Base-by-base conservation (phyloP, 2,797 vertebrate species). In the Tenualosa thibaudeaui region DNA sequence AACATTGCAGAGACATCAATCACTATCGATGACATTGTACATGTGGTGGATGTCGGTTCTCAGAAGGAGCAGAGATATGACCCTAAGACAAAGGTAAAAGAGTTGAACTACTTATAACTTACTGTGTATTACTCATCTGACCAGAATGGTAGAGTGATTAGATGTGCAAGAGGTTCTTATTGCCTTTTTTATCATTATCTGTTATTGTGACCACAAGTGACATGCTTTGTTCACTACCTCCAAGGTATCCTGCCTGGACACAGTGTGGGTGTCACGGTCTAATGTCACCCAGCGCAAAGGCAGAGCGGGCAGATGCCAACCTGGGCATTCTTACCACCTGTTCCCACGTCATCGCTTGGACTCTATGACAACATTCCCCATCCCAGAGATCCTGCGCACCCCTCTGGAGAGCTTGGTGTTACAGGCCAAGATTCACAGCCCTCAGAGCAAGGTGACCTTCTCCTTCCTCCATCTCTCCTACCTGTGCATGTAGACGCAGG, bases 1-100 rank as follows among this genome's bases (percentile, higher is more conserved):
- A 99, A 99, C 91, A 98, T 99, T 0, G 98, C 98, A 0, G 98
- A 99, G 93, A 99, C 98, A 0, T 98, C 98, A 82, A 96, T 99
- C 93, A 99, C 98, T 13, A 97, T 99, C 83, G 96, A 99, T 0
- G 98, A 99, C 91, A 97, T 99, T 0, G 98, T 99, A 46, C 97
- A 99, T 0, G 98, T 99, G 82, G 96, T 99, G 87, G 97, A 99
- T 91, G 92, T 95, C 0, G 98, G 98, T 82, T 96, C 95, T 46
- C 98, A 99, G 87, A 99, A 99, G 88, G 97, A 99, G 92, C 97
- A 97, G 75, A 96, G 94, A 91, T 99, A 99, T 0, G 98, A 99
- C 90, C 93, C 96, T 0, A 94, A 93, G 87, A 99, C 98, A 54
- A 98, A 99, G 96, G 98, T 99, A 84, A 43, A 65, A 40, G 4